phyloP scores from a whole-genome alignment of 1,140 invertebrate genomes.

The Megalopta genalis region DNA sequence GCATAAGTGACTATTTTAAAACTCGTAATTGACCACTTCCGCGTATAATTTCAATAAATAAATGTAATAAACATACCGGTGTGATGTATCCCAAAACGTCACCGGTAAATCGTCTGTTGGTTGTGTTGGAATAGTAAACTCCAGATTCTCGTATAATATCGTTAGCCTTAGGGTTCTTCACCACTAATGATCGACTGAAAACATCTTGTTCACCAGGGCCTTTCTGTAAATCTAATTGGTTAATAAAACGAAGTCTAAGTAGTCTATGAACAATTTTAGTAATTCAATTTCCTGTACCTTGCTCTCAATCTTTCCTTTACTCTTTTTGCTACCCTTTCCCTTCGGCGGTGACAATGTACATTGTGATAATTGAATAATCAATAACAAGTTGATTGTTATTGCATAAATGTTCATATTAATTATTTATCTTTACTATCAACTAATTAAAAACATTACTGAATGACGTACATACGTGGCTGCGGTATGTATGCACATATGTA shows the following conservation, averaged over 20 bases:
- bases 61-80: slow-evolving; percentile 85
- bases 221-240: slow-evolving; percentile 66
- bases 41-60: too few relatives aligned
- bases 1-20: too few relatives aligned
- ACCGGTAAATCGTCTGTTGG: slow-evolving; percentile 84
- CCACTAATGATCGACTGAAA: slow-evolving; percentile 85
- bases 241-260: slow-evolving; percentile 3
- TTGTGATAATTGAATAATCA: slow-evolving; percentile 45
- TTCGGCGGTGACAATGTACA: slow-evolving; percentile 69
- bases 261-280: background rate
- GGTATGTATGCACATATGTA: too few relatives aligned
- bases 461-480: background rate
- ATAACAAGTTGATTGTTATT: slow-evolving; percentile 48
- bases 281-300: slow-evolving; percentile 57
- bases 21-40: too few relatives aligned
- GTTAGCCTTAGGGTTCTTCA: slow-evolving; percentile 82
- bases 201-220: slow-evolving; percentile 86
- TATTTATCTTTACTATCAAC: background rate
- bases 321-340: slow-evolving; percentile 62
- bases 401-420: slow-evolving; percentile 65
- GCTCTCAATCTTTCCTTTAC: slow-evolving; percentile 59
- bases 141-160: slow-evolving; percentile 89
- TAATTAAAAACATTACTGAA: background rate
- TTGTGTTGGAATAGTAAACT: slow-evolving; percentile 86
- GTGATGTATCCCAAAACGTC: slow-evolving; percentile 93